These are phyloP conservation scores for Hylomyscus alleni DNA, from an alignment of 2,797 vertebrate genomes.

Conservation along the genomic window DNA sequence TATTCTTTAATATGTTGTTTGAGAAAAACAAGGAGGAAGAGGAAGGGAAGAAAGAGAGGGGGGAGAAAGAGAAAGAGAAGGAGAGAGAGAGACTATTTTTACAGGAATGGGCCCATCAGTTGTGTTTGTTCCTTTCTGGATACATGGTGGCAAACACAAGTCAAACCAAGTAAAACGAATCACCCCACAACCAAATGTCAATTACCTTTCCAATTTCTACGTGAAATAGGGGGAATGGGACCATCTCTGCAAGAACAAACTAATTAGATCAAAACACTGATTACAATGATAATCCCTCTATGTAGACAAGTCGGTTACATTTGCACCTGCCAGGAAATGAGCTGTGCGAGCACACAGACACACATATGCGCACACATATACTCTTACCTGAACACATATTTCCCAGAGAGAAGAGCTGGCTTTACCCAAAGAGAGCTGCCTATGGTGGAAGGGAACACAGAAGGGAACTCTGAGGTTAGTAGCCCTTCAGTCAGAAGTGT, in stretches of 20 bases:
- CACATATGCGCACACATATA: not conserved
- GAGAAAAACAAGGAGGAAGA: not conserved
- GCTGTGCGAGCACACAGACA: not conserved
- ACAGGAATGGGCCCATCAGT: not conserved
- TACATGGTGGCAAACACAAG: too few species aligned
- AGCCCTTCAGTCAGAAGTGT: not conserved
- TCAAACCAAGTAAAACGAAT: not conserved
- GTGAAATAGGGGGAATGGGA: conserved; percentile 30
- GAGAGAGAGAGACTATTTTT: not conserved
- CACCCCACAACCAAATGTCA: not conserved
- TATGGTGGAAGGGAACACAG: not conserved
- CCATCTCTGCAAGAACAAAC: conserved; percentile 42
- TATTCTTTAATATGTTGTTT: not conserved
- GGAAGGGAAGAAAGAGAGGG: not conserved
- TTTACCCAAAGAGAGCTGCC: not conserved
- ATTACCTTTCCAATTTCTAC: conserved; percentile 3
- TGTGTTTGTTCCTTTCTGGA: not conserved
- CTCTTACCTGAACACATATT: not conserved
- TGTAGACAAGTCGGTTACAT: not conserved
- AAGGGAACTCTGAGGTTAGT: not conserved
- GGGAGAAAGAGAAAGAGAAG: too few species aligned
- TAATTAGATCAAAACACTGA: conserved; percentile 59
- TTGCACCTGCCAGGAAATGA: conserved; percentile 29
- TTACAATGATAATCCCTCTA: conserved; percentile 53
- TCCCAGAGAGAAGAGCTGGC: not conserved